These are phyloP conservation scores for Andrena haemorrhoa DNA, from an alignment of 2,888 invertebrate species.

Conservation along the genomic window DNA sequence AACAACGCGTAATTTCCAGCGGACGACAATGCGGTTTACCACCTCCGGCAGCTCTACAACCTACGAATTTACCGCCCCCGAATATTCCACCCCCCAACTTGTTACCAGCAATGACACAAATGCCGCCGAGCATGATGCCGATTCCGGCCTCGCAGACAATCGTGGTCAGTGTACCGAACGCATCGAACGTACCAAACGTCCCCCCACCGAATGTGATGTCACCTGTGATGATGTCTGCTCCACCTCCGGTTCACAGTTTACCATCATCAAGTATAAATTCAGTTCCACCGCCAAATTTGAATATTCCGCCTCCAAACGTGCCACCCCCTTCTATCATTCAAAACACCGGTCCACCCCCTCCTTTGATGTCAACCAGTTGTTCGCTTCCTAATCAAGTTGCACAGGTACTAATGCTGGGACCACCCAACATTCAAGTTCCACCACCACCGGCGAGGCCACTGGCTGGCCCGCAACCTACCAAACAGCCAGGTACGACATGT, in stretches of 20 bases:
- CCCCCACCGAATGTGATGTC: constrained; percentile 80
- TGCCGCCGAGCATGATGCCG: constrained; percentile 80
- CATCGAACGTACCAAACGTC: constrained; percentile 76
- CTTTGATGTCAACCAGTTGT: constrained; percentile 77
- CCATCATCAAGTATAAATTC: constrained; percentile 79
- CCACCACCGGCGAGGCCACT: constrained; percentile 79
- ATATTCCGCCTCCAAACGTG: constrained; percentile 85
- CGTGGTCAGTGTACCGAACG: constrained; percentile 76
- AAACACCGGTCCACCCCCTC: constrained; percentile 73
- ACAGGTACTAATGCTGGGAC: constrained; percentile 78
- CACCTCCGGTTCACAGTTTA: constrained; percentile 78
- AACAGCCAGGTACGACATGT: constrained; percentile 78
- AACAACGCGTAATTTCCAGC: constrained; percentile 68
- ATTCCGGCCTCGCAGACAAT: constrained; percentile 76
- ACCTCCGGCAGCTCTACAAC: constrained; percentile 68
- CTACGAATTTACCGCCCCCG: constrained; percentile 83
- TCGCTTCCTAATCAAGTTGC: constrained; percentile 78
- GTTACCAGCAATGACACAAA: constrained; percentile 79
- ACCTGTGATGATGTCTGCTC: constrained; percentile 79
- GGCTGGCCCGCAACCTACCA: constrained; percentile 72
- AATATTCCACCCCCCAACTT: constrained; percentile 76
- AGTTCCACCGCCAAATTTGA: constrained; percentile 82
- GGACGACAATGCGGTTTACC: constrained; percentile 71
- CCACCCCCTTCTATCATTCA: constrained; percentile 76
- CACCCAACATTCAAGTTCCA: constrained; percentile 81